Evolutionary conservation across 2,888 invertebrate species (phyloP).

Genomic region (Torymus tubicola): DNA sequence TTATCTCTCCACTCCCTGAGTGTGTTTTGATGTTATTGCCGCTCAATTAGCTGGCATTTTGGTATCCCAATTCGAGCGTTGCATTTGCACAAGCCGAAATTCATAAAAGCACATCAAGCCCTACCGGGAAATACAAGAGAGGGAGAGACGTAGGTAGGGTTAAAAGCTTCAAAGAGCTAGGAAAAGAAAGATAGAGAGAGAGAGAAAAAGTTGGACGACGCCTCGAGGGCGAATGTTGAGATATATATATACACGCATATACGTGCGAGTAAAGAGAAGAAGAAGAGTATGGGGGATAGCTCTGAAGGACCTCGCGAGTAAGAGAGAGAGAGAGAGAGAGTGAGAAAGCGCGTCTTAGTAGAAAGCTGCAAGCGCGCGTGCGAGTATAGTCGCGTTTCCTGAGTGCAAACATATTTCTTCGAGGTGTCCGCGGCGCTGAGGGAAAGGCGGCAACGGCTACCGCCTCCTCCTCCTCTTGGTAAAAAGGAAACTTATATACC

Average conservation of each 20-base stretch:
- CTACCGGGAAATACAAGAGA: slow-evolving; percentile 19
- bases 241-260: no score
- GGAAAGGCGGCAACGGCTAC: not conserved
- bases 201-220: slow-evolving; percentile 5
- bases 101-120: slow-evolving; percentile 53
- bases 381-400: slow-evolving; percentile 50
- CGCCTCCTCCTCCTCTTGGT: slow-evolving; percentile 21
- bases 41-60: slow-evolving; percentile 2
- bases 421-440: slow-evolving; percentile 37
- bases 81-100: slow-evolving; percentile 12
- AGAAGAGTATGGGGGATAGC: no score
- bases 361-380: slow-evolving; percentile 25
- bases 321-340: not conserved
- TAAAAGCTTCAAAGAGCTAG: slow-evolving; percentile 2
- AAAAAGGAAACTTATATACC: slow-evolving; percentile 57
- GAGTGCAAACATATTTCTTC: slow-evolving; percentile 59
- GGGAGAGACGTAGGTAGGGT: not conserved
- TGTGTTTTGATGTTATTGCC: slow-evolving; percentile 4
- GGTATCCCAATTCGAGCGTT: no score
- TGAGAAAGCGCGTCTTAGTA: slow-evolving; percentile 24
- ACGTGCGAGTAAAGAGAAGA: no score
- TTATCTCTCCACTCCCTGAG: not conserved
- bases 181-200: not conserved
- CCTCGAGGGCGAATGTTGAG: no score
- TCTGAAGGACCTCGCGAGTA: slow-evolving; percentile 10